Percentiles rank a stretch among this genome's conserved stretches.
Evolutionary conservation across 2,113 vertebrate species (phyloP).

Genomic region (Chiloscyllium plagiosum): DNA sequence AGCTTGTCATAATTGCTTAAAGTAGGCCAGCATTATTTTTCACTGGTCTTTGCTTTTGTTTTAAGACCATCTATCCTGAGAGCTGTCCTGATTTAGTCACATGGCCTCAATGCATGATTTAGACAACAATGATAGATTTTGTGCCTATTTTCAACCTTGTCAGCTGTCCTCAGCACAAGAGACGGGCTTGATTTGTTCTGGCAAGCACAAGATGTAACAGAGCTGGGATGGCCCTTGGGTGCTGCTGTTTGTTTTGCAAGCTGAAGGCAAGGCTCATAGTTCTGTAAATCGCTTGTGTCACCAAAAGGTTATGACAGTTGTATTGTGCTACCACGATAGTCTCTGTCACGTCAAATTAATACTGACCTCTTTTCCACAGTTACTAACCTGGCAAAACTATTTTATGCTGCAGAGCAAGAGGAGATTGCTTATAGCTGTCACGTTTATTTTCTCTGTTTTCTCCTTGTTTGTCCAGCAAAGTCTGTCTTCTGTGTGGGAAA

Average conservation of each 20-base stretch:
- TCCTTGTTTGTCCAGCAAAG: not conserved
- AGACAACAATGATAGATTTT: not conserved
- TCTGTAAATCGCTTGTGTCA: not conserved
- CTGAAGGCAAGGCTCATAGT: slow-evolving; percentile 15
- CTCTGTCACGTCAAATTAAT: not conserved
- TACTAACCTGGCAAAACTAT: not conserved
- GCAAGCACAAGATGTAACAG: not conserved
- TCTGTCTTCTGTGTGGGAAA: not conserved
- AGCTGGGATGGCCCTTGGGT: not conserved
- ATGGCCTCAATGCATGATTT: not conserved
- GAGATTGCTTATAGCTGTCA: not conserved
- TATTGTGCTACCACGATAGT: not conserved
- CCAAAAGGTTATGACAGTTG: not conserved
- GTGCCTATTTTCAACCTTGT: slow-evolving; percentile 6
- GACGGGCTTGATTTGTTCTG: not conserved
- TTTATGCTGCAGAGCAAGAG: not conserved
- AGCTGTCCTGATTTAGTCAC: slow-evolving; percentile 20
- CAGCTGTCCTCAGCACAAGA: not conserved
- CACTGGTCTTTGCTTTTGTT: slow-evolving; percentile 2
- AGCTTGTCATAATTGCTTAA: not conserved
- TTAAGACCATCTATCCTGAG: not conserved
- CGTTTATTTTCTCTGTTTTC: not conserved
- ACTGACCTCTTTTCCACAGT: not conserved
- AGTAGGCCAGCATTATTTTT: not conserved
- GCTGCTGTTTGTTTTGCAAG: slow-evolving; percentile 11